Base-by-base conservation (phyloP, 2,797 vertebrate species). In the Bovichtus diacanthus region DNA sequence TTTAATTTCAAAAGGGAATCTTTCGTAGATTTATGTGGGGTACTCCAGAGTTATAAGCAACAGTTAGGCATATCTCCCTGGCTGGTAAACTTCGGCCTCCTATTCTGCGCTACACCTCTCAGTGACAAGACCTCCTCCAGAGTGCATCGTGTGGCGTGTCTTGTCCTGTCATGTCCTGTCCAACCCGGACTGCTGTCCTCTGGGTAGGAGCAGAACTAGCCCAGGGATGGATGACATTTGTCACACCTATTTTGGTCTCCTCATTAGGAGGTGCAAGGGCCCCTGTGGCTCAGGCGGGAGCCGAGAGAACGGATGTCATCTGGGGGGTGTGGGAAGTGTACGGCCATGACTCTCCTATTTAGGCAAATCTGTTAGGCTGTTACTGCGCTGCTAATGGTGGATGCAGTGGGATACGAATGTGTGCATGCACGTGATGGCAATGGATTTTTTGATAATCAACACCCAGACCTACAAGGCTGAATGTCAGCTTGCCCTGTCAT, bases 181-280 rank as follows among this genome's bases (percentile, higher is more conserved):
- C 77, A 76, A 76, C 67, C 74, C 67, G 34, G 64, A 75, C 74
- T 83, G 64, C 80, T 82, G 74, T 89, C 85, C 76, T 82, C 81
- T 80, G 84, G 87, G 82, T 82, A 78, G 79, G 60, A 88, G 70
- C 41, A 80, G 65, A 87, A 76, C 79, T 50, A 70, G 68, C 70
- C 50, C 71, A 84, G 76, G 75, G 74, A 63, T 66, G 83, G 87
- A 84, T 90, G 87, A 88, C 89, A 90, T 89, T 91, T 91, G 86
- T 93, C 86, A 81, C 87, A 90, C 88, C 88, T 92, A 94, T 94
- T 94, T 92, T 77, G 75, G 90, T 84, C 83, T 80, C 73, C 89
- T 94, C 92, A 94, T 95, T 94, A 94, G 90, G 87, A 94, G 84
- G 90, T 92, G 92, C 86, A 74, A 93, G 82, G 82, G 74, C 81